phyloP scores from a whole-genome alignment of 2,888 invertebrate species.

The Polydrusus pterygomalis region DNA sequence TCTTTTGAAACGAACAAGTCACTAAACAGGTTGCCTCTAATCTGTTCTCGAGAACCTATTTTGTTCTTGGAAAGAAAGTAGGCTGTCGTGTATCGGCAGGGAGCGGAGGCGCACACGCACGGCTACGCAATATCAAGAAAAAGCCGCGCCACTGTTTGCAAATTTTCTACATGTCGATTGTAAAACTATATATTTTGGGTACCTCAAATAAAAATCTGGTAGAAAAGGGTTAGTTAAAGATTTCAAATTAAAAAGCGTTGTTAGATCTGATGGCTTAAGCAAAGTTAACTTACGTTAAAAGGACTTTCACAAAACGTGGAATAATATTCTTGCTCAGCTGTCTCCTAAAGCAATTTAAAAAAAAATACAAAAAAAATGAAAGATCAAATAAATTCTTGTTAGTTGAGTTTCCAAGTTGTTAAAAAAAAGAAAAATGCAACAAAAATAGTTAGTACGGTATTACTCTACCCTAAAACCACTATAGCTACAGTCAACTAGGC shows the following conservation, averaged over 20 bases:
- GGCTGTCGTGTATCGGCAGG: too few species aligned
- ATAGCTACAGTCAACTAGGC: not conserved
- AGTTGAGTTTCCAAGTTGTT: not conserved
- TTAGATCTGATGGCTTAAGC: conserved; percentile 17
- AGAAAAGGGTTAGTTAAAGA: too few species aligned
- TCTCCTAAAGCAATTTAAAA: conserved; percentile 65
- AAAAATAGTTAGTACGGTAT: not conserved
- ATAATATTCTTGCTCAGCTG: conserved; percentile 69
- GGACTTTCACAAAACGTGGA: conserved; percentile 69
- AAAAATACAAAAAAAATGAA: conserved; percentile 48
- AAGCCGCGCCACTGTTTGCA: too few species aligned
- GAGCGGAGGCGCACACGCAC: too few species aligned
- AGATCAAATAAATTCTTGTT: not conserved
- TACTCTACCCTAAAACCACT: not conserved
- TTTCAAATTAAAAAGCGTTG: not conserved
- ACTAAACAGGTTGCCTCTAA: too few species aligned
- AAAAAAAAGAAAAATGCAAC: not conserved
- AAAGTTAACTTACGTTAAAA: conserved; percentile 46
- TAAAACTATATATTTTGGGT: not conserved
- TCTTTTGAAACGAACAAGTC: too few species aligned
- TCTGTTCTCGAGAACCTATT: too few species aligned
- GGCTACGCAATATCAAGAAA: too few species aligned
- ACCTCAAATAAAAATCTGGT: too few species aligned
- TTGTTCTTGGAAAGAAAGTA: too few species aligned
- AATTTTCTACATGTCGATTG: too few species aligned